Conservation (phyloP, 2,888 invertebrate species). For the Tenthredo distinguenda region DNA sequence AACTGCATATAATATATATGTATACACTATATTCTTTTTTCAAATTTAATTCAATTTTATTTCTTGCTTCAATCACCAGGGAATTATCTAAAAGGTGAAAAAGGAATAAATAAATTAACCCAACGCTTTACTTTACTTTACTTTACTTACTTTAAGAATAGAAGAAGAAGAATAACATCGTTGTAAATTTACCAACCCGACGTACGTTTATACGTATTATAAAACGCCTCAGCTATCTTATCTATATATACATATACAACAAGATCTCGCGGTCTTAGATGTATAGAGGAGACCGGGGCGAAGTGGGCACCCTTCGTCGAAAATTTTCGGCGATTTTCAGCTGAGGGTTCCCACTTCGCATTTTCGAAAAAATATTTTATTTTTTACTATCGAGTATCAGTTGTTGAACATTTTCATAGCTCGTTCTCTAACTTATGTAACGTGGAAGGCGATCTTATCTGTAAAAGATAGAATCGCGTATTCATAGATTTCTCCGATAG, state of each 20-base stretch:
- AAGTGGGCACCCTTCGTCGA: too few species aligned
- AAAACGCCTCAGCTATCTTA: neutral
- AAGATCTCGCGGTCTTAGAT: neutral
- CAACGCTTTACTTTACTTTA: neutral
- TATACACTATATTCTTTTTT: too few species aligned
- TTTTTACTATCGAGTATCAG: too few species aligned
- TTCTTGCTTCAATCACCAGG: neutral
- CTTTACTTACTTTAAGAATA: too few species aligned
- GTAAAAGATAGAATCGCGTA: neutral
- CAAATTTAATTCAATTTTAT: neutral
- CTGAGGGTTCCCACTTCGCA: too few species aligned
- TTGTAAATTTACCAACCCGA: neutral
- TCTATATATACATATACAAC: neutral
- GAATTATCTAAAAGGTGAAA: neutral
- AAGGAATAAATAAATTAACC: neutral
- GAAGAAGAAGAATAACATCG: neutral
- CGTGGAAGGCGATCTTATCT: too few species aligned
- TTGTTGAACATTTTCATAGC: too few species aligned
- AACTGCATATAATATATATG: too few species aligned
- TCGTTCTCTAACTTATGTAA: too few species aligned
- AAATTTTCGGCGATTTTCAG: too few species aligned
- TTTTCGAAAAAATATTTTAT: too few species aligned
- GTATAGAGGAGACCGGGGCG: too few species aligned
- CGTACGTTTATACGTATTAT: neutral
- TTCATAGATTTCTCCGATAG: neutral